phyloP scores from a whole-genome alignment of 2,113 vertebrate species.

The Epinephelus moara region DNA sequence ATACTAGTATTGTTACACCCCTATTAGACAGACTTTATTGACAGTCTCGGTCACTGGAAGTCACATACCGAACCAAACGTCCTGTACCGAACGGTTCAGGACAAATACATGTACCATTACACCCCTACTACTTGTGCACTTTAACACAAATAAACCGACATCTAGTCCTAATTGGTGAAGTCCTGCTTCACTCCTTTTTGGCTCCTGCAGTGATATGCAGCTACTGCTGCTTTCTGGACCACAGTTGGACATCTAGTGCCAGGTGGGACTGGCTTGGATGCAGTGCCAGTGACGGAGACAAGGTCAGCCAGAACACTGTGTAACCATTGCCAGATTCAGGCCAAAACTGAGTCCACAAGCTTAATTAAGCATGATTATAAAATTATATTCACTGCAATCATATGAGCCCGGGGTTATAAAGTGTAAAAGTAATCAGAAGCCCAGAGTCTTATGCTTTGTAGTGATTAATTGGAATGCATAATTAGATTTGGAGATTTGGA shows the following conservation, averaged over 20 bases:
- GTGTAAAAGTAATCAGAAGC: conserved; percentile 39
- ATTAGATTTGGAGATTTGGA: conserved; percentile 70
- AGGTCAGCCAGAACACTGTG: conserved; percentile 76
- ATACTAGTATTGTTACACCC: too few relatives aligned
- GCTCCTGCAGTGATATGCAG: conserved; percentile 29
- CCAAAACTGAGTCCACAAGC: conserved; percentile 34
- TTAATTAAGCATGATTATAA: conserved; percentile 42
- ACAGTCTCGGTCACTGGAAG: too few relatives aligned
- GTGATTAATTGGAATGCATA: conserved; percentile 69
- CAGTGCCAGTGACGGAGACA: conserved; percentile 58
- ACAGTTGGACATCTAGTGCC: conserved; percentile 55
- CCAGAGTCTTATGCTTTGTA: background rate
- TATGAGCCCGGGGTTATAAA: conserved; percentile 9
- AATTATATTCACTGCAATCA: conserved; percentile 18
- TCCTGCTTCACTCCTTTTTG: conserved; percentile 29
- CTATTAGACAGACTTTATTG: too few relatives aligned
- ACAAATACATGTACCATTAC: background rate
- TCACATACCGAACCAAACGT: too few relatives aligned
- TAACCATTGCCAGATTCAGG: conserved; percentile 46
- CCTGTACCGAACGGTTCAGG: too few relatives aligned
- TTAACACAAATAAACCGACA: conserved; percentile 11
- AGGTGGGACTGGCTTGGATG: conserved; percentile 49
- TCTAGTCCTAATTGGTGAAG: conserved; percentile 38
- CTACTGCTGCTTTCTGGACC: conserved; percentile 62
- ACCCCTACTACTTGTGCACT: background rate